Evolutionary conservation across 2,113 vertebrate species (phyloP).

Genomic region (Turdus rufiventris): DNA sequence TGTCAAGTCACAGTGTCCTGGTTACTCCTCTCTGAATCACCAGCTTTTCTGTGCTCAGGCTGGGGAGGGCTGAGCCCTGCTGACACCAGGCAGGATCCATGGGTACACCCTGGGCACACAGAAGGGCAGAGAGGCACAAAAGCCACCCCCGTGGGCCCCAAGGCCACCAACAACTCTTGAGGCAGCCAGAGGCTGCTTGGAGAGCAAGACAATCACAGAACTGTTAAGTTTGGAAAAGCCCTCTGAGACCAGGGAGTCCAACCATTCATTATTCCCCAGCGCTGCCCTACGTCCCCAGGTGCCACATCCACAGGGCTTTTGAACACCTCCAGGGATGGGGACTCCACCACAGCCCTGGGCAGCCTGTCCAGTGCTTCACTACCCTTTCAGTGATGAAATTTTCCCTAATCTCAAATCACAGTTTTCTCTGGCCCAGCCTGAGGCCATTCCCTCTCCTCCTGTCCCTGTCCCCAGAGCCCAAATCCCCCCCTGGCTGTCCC

Average conservation of each 20-base stretch:
- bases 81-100: fast-evolving
- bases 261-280: background rate
- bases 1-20: background rate
- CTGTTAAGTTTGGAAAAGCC: background rate
- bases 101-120: fast-evolving
- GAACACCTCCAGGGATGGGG: background rate
- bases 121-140: background rate
- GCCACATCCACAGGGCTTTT: background rate
- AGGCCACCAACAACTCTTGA: background rate
- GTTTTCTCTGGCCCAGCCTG: fast-evolving
- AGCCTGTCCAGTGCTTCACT: background rate
- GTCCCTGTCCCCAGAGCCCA: background rate
- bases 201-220: fast-evolving
- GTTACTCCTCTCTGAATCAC: background rate
- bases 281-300: fast-evolving
- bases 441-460: background rate
- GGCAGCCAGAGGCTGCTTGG: background rate
- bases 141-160: fast-evolving
- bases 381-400: too few species aligned
- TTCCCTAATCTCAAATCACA: background rate
- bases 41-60: background rate
- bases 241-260: background rate
- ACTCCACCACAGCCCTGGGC: background rate
- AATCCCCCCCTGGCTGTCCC: fast-evolving
- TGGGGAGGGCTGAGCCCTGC: background rate